Conservation (phyloP, 2,888 invertebrate genomes). For the Trachelus troglodyta region DNA sequence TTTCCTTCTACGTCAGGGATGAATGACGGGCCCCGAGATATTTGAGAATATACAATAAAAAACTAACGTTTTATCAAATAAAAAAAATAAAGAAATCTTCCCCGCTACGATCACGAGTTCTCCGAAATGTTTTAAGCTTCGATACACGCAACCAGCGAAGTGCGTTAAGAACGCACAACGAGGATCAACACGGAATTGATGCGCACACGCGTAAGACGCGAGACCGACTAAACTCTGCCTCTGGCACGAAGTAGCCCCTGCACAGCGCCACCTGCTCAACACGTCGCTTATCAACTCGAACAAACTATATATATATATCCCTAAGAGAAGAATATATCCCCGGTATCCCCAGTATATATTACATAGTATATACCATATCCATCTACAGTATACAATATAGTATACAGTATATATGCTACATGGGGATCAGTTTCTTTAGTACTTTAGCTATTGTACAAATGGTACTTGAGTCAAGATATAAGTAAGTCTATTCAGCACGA, state of each 20-base stretch:
- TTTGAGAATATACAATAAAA: background rate
- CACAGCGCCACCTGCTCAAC: conserved; percentile 25
- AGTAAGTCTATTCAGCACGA: background rate
- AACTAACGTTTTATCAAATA: background rate
- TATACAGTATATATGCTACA: background rate
- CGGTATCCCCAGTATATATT: background rate
- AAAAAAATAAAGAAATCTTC: conserved; percentile 9
- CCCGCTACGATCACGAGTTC: background rate
- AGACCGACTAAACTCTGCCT: conserved; percentile 39
- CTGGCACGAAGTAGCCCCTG: conserved; percentile 17
- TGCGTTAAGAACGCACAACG: conserved; percentile 8
- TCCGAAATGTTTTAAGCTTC: background rate
- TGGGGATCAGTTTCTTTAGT: background rate
- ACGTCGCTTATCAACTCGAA: background rate
- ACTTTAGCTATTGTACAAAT: background rate
- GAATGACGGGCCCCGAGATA: background rate
- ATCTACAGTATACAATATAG: background rate
- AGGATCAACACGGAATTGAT: conserved; percentile 18
- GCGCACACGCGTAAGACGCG: conserved; percentile 50
- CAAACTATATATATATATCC: background rate
- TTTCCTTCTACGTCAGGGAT: background rate
- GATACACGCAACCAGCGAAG: background rate
- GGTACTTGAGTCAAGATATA: background rate
- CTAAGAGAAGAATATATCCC: background rate
- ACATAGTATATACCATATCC: background rate